Conservation (phyloP, 64 coral and sea anemone genomes). For the Montipora foliosa region DNA sequence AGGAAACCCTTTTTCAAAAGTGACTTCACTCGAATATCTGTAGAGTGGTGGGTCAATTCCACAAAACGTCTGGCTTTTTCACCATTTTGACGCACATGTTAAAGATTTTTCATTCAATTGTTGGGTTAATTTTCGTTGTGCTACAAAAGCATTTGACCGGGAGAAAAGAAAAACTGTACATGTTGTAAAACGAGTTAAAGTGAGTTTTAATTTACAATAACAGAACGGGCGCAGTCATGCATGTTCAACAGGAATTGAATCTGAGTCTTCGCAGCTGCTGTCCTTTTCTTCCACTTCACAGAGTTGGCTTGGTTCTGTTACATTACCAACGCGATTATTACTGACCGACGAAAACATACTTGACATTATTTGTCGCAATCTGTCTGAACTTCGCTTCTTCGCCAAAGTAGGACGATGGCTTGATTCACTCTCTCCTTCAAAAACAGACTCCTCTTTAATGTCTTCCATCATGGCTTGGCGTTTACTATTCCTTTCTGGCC, state of each 20-base stretch:
- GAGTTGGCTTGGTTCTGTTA: neutral
- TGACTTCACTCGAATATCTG: too few relatives aligned
- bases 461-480: constrained; percentile 36
- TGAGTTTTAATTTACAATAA: neutral
- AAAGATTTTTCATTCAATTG: too few relatives aligned
- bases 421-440: constrained; percentile 8
- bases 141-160: too few relatives aligned
- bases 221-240: neutral
- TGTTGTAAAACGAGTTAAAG: neutral
- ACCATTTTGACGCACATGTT: too few relatives aligned
- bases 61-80: too few relatives aligned
- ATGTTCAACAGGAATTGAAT: neutral
- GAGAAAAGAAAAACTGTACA: too few relatives aligned
- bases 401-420: neutral
- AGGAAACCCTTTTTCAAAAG: too few relatives aligned
- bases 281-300: neutral
- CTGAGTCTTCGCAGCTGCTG: neutral
- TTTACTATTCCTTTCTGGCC: neutral
- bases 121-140: too few relatives aligned
- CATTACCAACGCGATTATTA: neutral
- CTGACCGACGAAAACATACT: neutral
- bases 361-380: neutral
- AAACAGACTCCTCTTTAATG: constrained; percentile 27
- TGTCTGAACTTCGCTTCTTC: constrained; percentile 19
- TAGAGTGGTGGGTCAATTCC: too few relatives aligned